These are phyloP conservation scores for Pteropus rufus DNA, from an alignment of 2,797 vertebrate species.

Conservation along the genomic window DNA sequence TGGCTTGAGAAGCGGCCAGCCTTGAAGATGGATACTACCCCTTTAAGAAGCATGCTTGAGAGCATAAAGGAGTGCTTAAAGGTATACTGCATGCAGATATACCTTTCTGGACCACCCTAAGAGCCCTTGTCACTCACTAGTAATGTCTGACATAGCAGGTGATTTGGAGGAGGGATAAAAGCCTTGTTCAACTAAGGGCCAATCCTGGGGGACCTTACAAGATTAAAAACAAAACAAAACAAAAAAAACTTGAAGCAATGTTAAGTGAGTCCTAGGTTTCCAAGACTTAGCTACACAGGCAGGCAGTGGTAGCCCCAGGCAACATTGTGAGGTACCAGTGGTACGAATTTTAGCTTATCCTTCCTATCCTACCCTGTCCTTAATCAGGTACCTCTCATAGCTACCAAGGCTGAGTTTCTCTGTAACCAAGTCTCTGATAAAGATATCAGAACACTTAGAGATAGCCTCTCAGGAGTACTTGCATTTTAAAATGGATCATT, in stretches of 20 bases:
- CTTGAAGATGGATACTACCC: background rate
- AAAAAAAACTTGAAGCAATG: background rate
- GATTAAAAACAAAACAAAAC: no score
- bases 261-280: background rate
- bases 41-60: background rate
- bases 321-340: background rate
- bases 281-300: background rate
- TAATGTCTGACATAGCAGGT: background rate
- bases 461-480: background rate
- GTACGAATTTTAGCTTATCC: background rate
- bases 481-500: background rate
- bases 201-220: background rate
- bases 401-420: background rate
- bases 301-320: background rate
- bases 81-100: background rate
- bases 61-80: background rate
- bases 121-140: background rate
- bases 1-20: background rate
- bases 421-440: background rate
- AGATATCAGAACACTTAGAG: background rate
- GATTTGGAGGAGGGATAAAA: background rate
- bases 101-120: background rate
- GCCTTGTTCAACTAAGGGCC: background rate
- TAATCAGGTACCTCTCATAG: background rate
- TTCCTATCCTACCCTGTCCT: background rate